Conservation (phyloP, 2,888 invertebrate species). For the Acanthopleura granulata region DNA sequence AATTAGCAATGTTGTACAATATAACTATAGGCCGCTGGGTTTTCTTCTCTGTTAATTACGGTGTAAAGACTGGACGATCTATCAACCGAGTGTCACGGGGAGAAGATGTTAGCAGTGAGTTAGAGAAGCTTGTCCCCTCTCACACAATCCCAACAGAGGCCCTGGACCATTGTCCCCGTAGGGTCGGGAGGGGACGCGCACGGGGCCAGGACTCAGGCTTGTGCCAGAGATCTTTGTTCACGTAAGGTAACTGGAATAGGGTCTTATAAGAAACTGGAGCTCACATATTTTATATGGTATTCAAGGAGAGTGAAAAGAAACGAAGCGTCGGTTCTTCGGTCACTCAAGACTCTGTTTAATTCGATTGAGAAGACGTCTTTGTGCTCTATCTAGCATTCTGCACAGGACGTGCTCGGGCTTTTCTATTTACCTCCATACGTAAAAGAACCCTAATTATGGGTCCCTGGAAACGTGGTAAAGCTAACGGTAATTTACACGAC, state of each 20-base stretch:
- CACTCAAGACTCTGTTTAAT: background rate
- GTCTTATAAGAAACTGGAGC: conserved; percentile 10
- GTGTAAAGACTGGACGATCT: background rate
- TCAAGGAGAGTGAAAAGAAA: background rate
- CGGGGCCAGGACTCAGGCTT: background rate
- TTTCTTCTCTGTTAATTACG: too few relatives aligned
- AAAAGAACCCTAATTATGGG: background rate
- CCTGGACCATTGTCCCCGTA: background rate
- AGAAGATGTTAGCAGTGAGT: background rate
- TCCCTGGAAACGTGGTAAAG: background rate
- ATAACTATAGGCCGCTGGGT: too few relatives aligned
- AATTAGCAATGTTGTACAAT: too few relatives aligned
- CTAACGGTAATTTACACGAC: conserved; percentile 7
- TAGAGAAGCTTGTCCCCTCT: background rate
- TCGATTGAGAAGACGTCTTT: conserved; percentile 4
- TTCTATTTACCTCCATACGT: background rate
- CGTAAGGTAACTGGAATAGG: background rate
- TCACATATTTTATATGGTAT: background rate
- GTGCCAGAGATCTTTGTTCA: background rate
- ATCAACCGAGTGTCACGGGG: background rate
- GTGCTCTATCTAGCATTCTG: background rate
- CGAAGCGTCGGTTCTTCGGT: background rate
- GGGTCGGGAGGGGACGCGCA: background rate
- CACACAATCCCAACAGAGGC: background rate
- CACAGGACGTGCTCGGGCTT: background rate